phyloP scores from a whole-genome alignment of 2,888 invertebrate genomes.

The Hedya salicella region DNA sequence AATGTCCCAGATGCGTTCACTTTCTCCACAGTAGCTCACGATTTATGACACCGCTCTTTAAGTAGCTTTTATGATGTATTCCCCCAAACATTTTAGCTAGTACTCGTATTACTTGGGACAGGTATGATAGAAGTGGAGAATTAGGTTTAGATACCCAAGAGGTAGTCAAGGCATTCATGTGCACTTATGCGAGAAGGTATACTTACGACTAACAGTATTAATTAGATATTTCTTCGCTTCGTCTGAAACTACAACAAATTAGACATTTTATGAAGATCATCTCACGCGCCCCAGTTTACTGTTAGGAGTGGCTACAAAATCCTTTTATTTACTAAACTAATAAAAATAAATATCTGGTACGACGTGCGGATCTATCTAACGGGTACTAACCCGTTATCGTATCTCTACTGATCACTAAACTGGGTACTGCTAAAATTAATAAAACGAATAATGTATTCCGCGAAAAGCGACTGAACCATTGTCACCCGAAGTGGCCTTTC shows the following conservation, averaged over 20 bases:
- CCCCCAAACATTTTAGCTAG: no score
- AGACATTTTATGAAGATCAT: neutral
- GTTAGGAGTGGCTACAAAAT: neutral
- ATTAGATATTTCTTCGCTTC: no score
- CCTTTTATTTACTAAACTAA: neutral
- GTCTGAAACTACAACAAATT: no score
- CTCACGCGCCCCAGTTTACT: no score
- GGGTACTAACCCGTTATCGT: constrained; percentile 11
- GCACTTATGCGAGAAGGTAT: no score
- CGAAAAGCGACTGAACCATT: constrained; percentile 48
- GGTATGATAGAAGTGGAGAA: no score
- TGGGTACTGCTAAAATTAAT: constrained; percentile 11
- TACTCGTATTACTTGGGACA: no score
- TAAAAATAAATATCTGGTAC: neutral
- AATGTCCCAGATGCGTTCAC: constrained; percentile 54
- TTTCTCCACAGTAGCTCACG: constrained; percentile 55
- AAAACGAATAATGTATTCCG: constrained; percentile 30
- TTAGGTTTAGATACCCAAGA: no score
- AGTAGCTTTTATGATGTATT: no score
- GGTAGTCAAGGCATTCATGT: no score
- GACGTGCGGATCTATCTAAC: constrained; percentile 4
- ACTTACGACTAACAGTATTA: no score
- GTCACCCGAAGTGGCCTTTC: constrained; percentile 54
- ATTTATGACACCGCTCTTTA: constrained; percentile 15
- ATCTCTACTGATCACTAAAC: neutral